Evolutionary conservation across 2,888 invertebrate species (phyloP), one percentile per base, ranked within the genome.

Genomic region (Andricus quercusramuli): DNA sequence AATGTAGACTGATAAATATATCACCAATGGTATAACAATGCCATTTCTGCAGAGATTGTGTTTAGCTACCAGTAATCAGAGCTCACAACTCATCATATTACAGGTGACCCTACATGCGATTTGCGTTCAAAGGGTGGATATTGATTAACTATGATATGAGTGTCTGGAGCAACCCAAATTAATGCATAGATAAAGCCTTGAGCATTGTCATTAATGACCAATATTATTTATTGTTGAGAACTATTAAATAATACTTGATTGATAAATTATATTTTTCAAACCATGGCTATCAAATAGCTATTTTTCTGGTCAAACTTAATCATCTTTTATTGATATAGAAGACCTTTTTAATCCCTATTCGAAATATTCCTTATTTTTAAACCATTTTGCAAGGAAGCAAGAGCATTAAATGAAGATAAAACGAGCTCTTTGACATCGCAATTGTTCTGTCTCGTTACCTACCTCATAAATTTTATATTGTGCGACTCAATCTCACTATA

Each of bases 401-500:
- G 70, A 20, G 51, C 32, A 74, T 74, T n/a, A 74, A 74, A 74
- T 74, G 47, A 32, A 74, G 70, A 70, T 70, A 70, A 70, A 70
- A 70, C 51, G 70, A 51, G 51, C 70, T 32, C 51, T 70, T 51
- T 70, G 70, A 51, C 70, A 70, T 32, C 29, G 51, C 25, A 70
- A 51, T 70, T 70, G 70, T 70, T 70, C 51, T n/a, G 70, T 56
- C n/a, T 74, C n/a, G 32, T 56, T 74, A 51, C 51, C 32, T 56
- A 1, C 29, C 70, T 74, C 70, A 74, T 74, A 74, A 74, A 56
- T 74, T 74, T 51, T 20, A 56, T 74, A 74, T 74, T 56, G 47
- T 29, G 62, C 15, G 32, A 74, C 32, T 17, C 56, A 74, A 74
- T 74, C 70, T 32, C 9, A 25, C 51, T 47, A 51, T 20, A 20